Evolutionary conservation across 2,113 vertebrate species (phyloP).

Genomic region (Hoplias malabaricus): DNA sequence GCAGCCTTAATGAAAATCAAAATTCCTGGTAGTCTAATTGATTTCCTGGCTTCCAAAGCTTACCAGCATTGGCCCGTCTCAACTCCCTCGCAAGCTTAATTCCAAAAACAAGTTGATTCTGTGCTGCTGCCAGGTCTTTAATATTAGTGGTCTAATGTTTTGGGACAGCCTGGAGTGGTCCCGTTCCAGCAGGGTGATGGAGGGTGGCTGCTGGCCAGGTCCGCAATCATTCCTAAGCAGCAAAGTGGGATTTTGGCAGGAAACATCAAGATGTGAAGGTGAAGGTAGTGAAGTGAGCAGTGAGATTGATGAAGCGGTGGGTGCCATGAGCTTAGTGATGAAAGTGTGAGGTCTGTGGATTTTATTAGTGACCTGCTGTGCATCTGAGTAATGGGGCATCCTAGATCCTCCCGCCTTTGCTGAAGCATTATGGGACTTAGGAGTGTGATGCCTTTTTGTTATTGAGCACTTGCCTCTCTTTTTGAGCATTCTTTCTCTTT

Average conservation of each 20-base stretch:
- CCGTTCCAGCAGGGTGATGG: background rate
- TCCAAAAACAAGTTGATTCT: slow-evolving; percentile 37
- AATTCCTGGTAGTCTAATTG: background rate
- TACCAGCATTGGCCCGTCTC: background rate
- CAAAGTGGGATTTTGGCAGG: background rate
- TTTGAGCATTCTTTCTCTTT: background rate
- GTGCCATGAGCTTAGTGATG: background rate
- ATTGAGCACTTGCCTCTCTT: background rate
- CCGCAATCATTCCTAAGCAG: background rate
- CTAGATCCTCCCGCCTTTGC: background rate
- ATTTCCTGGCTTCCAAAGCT: background rate
- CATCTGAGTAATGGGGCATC: background rate
- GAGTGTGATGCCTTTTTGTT: background rate
- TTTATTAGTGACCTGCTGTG: background rate
- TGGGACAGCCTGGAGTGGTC: background rate
- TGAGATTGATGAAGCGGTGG: background rate
- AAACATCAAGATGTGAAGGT: background rate
- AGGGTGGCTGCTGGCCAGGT: background rate
- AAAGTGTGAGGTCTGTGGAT: background rate
- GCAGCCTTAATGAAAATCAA: background rate
- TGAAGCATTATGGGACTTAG: slow-evolving; percentile 19
- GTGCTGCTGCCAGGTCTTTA: slow-evolving; percentile 23
- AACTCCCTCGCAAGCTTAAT: slow-evolving; percentile 47
- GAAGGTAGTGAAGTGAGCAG: background rate
- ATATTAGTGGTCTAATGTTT: background rate